phyloP scores from a whole-genome alignment of 2,888 invertebrate species.

The Gastracanthus pulcherrimus region DNA sequence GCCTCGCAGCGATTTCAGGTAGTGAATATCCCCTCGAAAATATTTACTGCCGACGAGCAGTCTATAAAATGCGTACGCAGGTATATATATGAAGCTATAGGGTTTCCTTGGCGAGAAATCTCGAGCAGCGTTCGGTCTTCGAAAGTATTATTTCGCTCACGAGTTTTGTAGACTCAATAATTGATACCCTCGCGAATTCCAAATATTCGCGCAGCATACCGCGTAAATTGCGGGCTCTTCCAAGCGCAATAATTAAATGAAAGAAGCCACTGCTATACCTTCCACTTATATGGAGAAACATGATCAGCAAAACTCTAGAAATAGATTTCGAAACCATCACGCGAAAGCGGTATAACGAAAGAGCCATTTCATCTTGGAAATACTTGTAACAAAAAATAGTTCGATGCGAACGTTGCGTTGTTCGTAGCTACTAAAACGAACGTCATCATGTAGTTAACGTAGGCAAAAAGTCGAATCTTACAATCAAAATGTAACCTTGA shows the following conservation, averaged over 20 bases:
- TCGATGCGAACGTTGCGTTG: not conserved
- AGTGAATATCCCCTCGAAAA: slow-evolving; percentile 28
- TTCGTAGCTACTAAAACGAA: too few relatives aligned
- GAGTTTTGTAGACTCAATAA: slow-evolving; percentile 43
- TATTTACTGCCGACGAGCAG: slow-evolving; percentile 23
- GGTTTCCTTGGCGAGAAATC: slow-evolving; percentile 27
- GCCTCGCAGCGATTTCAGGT: slow-evolving; percentile 25
- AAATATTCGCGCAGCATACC: slow-evolving; percentile 33
- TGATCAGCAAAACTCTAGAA: not conserved
- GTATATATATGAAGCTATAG: slow-evolving; percentile 8
- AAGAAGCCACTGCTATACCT: not conserved
- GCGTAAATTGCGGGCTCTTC: slow-evolving; percentile 19
- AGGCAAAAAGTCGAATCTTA: not conserved
- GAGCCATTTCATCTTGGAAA: not conserved
- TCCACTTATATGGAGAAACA: not conserved
- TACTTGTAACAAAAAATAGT: not conserved
- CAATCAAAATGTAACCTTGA: not conserved
- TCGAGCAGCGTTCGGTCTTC: not conserved
- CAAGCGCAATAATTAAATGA: slow-evolving; percentile 38
- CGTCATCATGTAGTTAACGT: too few relatives aligned
- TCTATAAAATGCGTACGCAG: slow-evolving; percentile 26
- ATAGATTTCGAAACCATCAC: not conserved
- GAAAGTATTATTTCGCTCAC: slow-evolving; percentile 37
- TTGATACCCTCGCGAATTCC: slow-evolving; percentile 47
- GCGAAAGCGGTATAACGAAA: too few relatives aligned